Conservation (phyloP, 2,113 vertebrate species). For the Dendrocopos noguchii region DNA sequence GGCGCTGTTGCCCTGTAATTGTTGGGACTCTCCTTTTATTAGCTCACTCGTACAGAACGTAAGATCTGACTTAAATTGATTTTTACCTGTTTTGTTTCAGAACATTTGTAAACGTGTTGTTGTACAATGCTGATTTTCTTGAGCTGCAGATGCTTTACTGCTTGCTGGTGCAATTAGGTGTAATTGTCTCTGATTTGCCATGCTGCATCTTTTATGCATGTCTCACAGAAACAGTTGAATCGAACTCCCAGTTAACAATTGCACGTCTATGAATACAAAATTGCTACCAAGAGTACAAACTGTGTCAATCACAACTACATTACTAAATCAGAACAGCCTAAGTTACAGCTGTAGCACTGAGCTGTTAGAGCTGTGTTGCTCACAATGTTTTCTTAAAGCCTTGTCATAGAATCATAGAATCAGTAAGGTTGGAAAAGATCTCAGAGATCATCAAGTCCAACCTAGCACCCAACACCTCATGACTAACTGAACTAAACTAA, state of each 20-base stretch:
- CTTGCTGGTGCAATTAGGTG: not conserved
- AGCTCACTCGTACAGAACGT: not conserved
- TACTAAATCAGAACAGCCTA: not conserved
- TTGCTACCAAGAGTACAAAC: not conserved
- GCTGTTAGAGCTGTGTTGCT: not conserved
- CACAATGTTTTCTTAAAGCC: not conserved
- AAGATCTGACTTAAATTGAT: not conserved
- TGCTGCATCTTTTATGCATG: not conserved
- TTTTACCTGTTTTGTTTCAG: conserved; percentile 4
- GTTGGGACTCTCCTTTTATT: not conserved
- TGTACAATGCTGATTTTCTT: not conserved
- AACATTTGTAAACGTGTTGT: not conserved
- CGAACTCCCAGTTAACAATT: not conserved
- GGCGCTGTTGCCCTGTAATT: conserved; percentile 30
- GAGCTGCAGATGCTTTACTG: not conserved
- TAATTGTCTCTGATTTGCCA: not conserved
- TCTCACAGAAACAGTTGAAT: not conserved
- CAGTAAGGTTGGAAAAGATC: no score
- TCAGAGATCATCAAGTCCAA: no score
- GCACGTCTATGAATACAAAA: not conserved
- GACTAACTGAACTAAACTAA: no score
- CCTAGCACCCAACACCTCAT: no score
- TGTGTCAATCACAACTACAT: not conserved
- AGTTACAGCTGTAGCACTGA: not conserved
- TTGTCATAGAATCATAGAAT: not conserved